Evolutionary conservation across 2,797 vertebrate species (phyloP), one percentile per base, ranked within the genome.

Genomic region (Pipistrellus pipistrellus): DNA sequence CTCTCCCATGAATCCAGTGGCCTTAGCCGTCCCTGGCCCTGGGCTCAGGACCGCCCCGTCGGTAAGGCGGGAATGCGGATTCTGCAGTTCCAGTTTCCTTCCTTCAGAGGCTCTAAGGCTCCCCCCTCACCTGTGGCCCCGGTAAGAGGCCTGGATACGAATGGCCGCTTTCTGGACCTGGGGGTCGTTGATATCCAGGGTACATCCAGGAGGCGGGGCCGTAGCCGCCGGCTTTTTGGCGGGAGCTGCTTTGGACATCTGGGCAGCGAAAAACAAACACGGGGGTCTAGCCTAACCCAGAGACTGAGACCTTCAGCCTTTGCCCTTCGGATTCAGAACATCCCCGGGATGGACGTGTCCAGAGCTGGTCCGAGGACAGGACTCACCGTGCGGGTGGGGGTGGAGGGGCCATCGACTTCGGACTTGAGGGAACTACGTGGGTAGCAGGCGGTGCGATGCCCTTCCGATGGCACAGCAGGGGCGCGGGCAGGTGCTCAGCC

Each of bases 121-220:
- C 25, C 88, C 53, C 14, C 14, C 93, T 96, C 92, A 97, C 98
- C 98, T 98, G 94, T 98, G 98, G 38, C 98, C 98, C 20, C 95
- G 57, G 84, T 98, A 98, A 30, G 98, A 99, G n/a, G 98, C 98
- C 95, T 98, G 98, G 95, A 98, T 98, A 72, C 92, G 96, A 92
- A 98, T 98, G 14, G 98, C 98, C 4, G 97, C 98, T 30, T 98
- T 98, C 96, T 98, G 98, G 88, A 98, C 97, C 92, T 98, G 97
- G 59, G 97, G 97, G 84, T 98, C 97, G 4, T 95, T 98, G 93
- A 98, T 98, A 96, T 98, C 98, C 75, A 98, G 94, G 62, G 91
- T 97, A 88, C 96, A 98, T 86, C 97, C 97, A 0, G 97, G 92
- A 89, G 97, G 98, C 2, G 97, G 97, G 62, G 94, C 51, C 3